Percentiles rank a stretch among this genome's conserved stretches.
These are phyloP conservation scores for Corythornis leucogaster DNA, from an alignment of 2,797 vertebrate species.

Conservation along the genomic window DNA sequence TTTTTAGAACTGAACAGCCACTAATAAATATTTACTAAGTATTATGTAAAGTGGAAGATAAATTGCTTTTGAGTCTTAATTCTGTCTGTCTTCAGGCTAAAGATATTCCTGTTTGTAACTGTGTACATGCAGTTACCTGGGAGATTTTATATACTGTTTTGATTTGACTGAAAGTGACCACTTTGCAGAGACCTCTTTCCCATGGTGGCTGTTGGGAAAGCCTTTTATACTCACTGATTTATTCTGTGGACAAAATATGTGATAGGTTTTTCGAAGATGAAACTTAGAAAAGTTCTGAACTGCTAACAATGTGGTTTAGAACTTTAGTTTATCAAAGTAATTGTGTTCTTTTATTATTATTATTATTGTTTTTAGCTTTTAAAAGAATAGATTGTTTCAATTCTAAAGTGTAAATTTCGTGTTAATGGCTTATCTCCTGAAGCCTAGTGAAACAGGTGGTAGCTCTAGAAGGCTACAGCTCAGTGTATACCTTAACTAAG, in stretches of 20 bases:
- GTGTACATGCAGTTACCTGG: neutral
- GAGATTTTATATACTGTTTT: neutral
- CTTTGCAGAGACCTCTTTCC: neutral
- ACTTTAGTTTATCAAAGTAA: neutral
- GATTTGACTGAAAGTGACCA: neutral
- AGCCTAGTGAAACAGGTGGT: neutral
- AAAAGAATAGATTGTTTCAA: neutral
- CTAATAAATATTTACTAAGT: slow-evolving; percentile 18
- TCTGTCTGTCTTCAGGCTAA: neutral
- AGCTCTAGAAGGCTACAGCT: neutral
- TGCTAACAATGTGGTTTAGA: neutral
- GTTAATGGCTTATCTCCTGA: neutral
- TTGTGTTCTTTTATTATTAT: neutral
- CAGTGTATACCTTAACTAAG: neutral
- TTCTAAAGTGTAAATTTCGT: neutral
- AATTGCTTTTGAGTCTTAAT: neutral
- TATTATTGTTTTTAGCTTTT: neutral
- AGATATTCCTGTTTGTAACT: neutral
- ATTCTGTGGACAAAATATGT: neutral
- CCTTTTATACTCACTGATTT: neutral
- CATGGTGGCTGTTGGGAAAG: neutral
- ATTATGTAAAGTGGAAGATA: neutral
- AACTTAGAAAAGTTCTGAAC: neutral
- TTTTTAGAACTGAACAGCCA: neutral
- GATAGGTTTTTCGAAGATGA: neutral